Base-by-base conservation (phyloP, 2,113 vertebrate genomes). In the Phaethon lepturus region DNA sequence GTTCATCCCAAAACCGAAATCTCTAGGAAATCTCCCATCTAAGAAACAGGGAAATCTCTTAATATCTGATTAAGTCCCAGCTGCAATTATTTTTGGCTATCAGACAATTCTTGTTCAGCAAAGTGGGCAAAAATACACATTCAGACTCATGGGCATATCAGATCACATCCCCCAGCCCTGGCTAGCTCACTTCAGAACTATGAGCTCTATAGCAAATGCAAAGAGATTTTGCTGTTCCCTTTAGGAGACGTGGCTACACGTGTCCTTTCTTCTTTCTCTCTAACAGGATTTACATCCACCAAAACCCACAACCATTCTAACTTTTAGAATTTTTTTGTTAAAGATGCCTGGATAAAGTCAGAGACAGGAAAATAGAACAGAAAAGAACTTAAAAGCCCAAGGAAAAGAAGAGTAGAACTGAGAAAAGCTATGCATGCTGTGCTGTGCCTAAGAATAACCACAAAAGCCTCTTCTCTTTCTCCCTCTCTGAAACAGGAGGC, bases 351-450 rank as follows among this genome's bases (percentile, higher is more conserved):
- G 62, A 79, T 58, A 80, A 91, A 95, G 62, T 79, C 62, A 92
- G 26, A 88, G 63, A 89, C 55, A 80, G 71, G 73, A 90, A 87
- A 95, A 90, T 0, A 90, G 71, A 90, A 91, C 31, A 94, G 82
- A 91, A 96, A 91, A 83, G n/a, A 94, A 84, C 71, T 77, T 81
- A 90, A 78, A 95, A 96, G 92, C 79, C 60, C 52, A 88, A 52
- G 33, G 49, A 96, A 96, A 87, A 44, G 72, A 94, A 88, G 81
- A 91, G 15, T 35, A 92, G 76, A 92, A 77, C 88, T 19, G 22
- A 95, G 81, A 95, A 96, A 95, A 95, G 69, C 81, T 80, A 44
- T 14, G 53, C 95, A 93, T 94, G 93, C 91, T 95, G 77, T 62
- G 53, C 52, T 67, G 44, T 24, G 88, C 73, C 86, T 91, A 90